Evolutionary conservation across 2,113 vertebrate genomes (phyloP).

Genomic region (Tragelaphus scriptus): DNA sequence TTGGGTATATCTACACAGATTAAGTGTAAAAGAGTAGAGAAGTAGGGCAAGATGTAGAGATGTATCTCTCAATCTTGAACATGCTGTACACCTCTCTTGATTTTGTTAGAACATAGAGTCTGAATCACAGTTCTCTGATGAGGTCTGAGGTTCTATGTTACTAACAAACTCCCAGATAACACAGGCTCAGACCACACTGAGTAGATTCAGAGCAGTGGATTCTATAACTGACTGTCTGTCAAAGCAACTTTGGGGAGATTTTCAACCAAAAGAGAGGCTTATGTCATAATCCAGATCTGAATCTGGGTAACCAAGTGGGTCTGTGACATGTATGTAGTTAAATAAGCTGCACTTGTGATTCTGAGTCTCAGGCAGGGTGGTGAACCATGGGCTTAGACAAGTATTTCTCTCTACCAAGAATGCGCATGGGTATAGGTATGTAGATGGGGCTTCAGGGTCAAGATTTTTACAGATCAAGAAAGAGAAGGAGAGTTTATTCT

Average conservation of each 20-base stretch:
- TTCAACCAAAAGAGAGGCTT: background rate
- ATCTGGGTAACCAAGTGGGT: background rate
- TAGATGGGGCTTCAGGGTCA: background rate
- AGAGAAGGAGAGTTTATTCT: background rate
- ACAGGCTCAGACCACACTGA: background rate
- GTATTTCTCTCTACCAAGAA: background rate
- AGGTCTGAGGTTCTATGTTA: background rate
- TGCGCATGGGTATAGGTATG: accelerated
- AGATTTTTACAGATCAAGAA: background rate
- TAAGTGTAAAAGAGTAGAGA: background rate
- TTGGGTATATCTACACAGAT: background rate
- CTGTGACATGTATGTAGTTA: background rate
- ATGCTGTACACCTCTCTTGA: background rate
- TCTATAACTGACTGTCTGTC: background rate
- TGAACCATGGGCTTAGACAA: background rate
- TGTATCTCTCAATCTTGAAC: background rate
- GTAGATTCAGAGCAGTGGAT: background rate
- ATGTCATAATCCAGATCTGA: background rate
- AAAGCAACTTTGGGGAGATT: background rate
- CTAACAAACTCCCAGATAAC: background rate
- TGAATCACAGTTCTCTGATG: background rate
- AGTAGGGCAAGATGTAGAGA: background rate
- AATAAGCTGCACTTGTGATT: background rate
- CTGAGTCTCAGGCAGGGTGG: background rate
- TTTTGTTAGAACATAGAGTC: background rate